Base-by-base conservation (phyloP, 2,888 invertebrate genomes). In the Hedychridium roseum region DNA sequence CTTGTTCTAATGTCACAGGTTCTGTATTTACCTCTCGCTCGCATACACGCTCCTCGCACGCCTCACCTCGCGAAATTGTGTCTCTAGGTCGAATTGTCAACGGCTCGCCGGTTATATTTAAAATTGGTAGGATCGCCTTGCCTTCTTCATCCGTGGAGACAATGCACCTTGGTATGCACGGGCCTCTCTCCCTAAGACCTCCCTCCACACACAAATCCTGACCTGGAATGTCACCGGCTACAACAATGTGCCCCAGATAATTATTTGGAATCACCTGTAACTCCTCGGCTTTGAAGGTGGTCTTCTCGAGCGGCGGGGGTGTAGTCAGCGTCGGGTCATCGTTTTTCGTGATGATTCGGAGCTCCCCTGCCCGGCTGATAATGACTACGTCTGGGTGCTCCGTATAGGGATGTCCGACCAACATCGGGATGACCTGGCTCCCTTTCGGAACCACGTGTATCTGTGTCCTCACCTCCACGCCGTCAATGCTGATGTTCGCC, bases 391-490 rank as follows among this genome's bases (percentile, higher is more conserved):
- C 50, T 2, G 43, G 34, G 23, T 63, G 58, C 27, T 62, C 60
- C 3, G 59, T 64, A 34, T 43, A 67, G 11, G 58, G 57, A 43
- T 65, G 63, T n/a, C 62, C 60, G 12, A 65, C 49, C 17, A 65
- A 32, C n/a, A 66, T 30, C 1, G 54, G 44, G n/a, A 60, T 55
- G 11, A 42, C 32, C 43, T 64, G 63, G 6, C 40, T 43, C 6
- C 54, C 49, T 4, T 50, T 50, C 5, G 58, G 64, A 14, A 63
- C 63, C 2, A 64, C 54, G 16, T 56, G 50, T 12, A 54, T 44
- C 26, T 50, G 37, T 6, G 28, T 28, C 23, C 6, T 35, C 6
- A 34, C 46, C 11, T 17, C 26, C 1, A 50, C 47, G 14, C 40
- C 47, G 21, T 50, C 50, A 3, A 54, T 51, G 2, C 2, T 16